Base-by-base conservation (phyloP, 2,888 invertebrate genomes). In the Epinotia demarniana region DNA sequence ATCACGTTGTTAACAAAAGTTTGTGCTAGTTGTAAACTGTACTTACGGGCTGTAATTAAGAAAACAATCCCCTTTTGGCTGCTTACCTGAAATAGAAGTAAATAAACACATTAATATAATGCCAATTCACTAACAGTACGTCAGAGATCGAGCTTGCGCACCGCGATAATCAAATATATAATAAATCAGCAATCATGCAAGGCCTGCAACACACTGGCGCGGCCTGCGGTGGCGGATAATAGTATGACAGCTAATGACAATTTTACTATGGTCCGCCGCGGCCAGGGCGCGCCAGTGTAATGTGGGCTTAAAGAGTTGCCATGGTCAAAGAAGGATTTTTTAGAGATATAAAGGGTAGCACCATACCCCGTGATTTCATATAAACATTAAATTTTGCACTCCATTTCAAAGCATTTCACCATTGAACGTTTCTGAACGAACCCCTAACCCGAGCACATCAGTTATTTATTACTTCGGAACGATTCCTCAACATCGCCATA, bases 401-500 rank as follows among this genome's bases (percentile, higher is more conserved):
- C n/a, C 49, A 16, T 1, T 58, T 27, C 39, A 58, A 8, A 58
- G 23, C 12, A 9, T 16, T 55, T 16, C 58, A 23, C 53, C 53
- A 27, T 60, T 60, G 11, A 57, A 39, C 43, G 27, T 5, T 53
- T 53, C 19, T 43, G 33, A 70, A 61, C 60, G 33, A 70, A 61
- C 60, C 61, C 70, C 13, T n/a, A 19, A 5, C 46, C 46, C 19
- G 33, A 9, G 18, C 61, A 58, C 70, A 78, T 80, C 64, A 74
- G 55, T 71, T 74, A 74, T 74, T 67, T 69, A 75, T 77, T 68
- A 57, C 63, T 66, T 69, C 66, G 58, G 71, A 78, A 75, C 68
- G 75, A 85, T 86, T 82, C 81, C 72, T 86, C 85, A 85, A 81
- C 83, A 80, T 85, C 87, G 76, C 80, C 80, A 81, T 88, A 89